Conservation (phyloP, 1,140 invertebrate species). For the Plutomurus gul region DNA sequence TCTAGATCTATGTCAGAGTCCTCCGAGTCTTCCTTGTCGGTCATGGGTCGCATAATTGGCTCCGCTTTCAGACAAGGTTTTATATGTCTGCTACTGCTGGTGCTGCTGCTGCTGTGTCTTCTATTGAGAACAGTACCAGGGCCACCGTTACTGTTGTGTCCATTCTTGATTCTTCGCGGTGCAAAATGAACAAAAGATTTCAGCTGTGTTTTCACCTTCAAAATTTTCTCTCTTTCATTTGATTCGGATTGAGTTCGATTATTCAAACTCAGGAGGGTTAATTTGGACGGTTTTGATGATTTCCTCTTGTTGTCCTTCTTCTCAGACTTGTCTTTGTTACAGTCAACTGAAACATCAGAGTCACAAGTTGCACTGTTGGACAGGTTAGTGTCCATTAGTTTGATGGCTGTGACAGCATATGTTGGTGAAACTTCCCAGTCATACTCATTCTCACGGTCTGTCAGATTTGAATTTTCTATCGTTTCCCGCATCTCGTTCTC, state of each 20-base stretch:
- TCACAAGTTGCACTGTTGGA: not conserved
- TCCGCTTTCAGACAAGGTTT: slow-evolving; percentile 52
- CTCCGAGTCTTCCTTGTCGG: not conserved
- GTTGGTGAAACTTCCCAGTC: slow-evolving; percentile 45
- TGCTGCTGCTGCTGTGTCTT: not conserved
- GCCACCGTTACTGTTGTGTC: no score
- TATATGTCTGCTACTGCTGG: slow-evolving; percentile 29
- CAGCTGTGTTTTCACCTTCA: slow-evolving; percentile 3
- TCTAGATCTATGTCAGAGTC: slow-evolving; percentile 34
- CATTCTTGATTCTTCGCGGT: not conserved
- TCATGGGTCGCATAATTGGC: slow-evolving; percentile 36
- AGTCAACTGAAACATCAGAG: not conserved
- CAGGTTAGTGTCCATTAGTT: not conserved
- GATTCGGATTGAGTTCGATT: slow-evolving; percentile 5
- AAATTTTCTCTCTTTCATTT: slow-evolving; percentile 23
- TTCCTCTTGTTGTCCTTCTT: slow-evolving; percentile 36
- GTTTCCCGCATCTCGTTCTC: slow-evolving; percentile 11
- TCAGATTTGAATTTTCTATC: not conserved
- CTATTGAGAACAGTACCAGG: not conserved
- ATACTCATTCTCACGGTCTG: slow-evolving; percentile 22
- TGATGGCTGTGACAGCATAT: slow-evolving; percentile 42
- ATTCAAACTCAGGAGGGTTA: slow-evolving; percentile 24
- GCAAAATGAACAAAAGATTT: slow-evolving; percentile 19
- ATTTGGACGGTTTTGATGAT: slow-evolving; percentile 26
- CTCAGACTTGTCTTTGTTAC: not conserved